These are phyloP conservation scores for Tetropium fuscum DNA, from an alignment of 2,888 invertebrate species.

Conservation along the genomic window DNA sequence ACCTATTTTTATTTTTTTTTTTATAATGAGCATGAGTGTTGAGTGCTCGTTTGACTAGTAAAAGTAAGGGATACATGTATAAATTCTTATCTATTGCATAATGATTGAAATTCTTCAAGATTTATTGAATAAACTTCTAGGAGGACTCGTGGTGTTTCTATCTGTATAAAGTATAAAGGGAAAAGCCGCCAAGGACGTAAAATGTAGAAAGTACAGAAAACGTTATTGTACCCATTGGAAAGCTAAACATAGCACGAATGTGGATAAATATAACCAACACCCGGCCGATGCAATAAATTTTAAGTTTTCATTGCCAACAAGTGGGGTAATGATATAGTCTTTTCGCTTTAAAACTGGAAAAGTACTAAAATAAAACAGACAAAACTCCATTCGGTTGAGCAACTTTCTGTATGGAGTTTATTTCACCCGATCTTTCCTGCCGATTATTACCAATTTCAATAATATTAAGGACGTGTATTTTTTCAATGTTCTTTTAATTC, in stretches of 20 bases:
- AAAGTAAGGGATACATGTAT: too few relatives aligned
- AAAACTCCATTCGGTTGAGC: slow-evolving; percentile 19
- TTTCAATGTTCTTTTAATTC: slow-evolving; percentile 15
- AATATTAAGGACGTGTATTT: slow-evolving; percentile 10
- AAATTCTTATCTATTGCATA: too few relatives aligned
- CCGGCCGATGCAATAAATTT: slow-evolving; percentile 24
- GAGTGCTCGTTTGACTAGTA: too few relatives aligned
- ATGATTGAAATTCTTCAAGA: too few relatives aligned
- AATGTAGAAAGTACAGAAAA: slow-evolving; percentile 7
- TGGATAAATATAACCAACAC: slow-evolving; percentile 26
- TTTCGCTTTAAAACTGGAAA: slow-evolving; percentile 24
- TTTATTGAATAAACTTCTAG: too few relatives aligned
- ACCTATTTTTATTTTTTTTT: too few relatives aligned
- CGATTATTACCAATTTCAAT: slow-evolving; percentile 15
- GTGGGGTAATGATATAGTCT: slow-evolving; percentile 29
- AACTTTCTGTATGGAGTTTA: slow-evolving; percentile 21
- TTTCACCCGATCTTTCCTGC: not conserved
- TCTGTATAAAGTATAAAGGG: not conserved
- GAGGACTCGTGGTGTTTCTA: not conserved
- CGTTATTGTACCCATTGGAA: slow-evolving; percentile 5
- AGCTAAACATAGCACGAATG: slow-evolving; percentile 17
- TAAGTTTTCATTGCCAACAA: slow-evolving; percentile 28
- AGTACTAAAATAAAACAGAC: slow-evolving; percentile 19
- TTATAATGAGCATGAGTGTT: too few relatives aligned
- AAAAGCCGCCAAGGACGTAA: not conserved